Evolutionary conservation across 2,888 invertebrate genomes (phyloP), one percentile per base, ranked within the genome.

Genomic region (Scaptomyza flava): DNA sequence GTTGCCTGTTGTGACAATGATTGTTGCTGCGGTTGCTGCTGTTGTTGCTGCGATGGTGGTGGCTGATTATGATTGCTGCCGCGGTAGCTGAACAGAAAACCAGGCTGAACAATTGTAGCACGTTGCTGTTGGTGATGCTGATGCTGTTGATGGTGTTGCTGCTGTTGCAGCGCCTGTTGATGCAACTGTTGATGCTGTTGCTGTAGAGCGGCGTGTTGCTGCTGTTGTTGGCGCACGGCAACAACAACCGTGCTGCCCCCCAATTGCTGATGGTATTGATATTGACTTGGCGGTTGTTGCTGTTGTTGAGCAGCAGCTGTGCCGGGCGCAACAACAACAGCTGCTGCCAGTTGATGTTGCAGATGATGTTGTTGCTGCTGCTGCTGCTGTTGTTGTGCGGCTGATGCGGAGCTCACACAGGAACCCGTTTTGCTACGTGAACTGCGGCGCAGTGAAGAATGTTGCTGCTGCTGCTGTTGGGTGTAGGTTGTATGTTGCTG

Each of bases 371-470:
- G 82, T 30, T 75, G 79, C 45, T 78, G 77, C 62, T 75, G 79
- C 45, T 78, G 77, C 62, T 81, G 82, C 74, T 83, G 77, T 66
- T 81, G 84, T 85, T 90, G 89, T 85, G 90, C 89, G 77, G 90
- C 87, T 81, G 89, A 84, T 75, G 82, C 72, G 65, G 91, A 91
- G 83, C 92, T 92, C 82, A 92, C 91, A 86, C 92, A 92, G 89
- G 92, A 91, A 91, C 92, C 92, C 92, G 92, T 92, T 88, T 92
- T 92, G 90, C 91, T 88, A 81, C 92, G 91, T 86, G 91, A 91
- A 76, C 92, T 92, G 68, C 92, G 92, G 79, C 92, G 90, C 76
- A 92, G 87, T 78, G 90, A 90, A 60, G 90, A 89, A 71, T 90
- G 80, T 41, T 81, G 85, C 46, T 77, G 84, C 46, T 81, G 85